Base-by-base conservation (phyloP, 1,140 invertebrate genomes). In the Triops longicaudatus region DNA sequence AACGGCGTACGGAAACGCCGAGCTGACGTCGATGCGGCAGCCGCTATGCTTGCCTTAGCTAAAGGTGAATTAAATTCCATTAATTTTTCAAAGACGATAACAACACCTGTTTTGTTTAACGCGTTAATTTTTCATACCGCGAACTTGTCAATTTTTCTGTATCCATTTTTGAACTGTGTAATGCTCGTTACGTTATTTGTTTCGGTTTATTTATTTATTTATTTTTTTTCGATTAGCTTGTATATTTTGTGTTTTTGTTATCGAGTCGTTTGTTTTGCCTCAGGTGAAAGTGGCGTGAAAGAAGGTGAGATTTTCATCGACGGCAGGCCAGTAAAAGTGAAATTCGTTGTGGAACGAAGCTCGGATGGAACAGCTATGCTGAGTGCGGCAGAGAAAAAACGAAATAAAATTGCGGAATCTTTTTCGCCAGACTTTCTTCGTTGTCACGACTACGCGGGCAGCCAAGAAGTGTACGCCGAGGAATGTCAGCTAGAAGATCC, bases 21-120 rank as follows among this genome's bases (percentile, higher is more conserved):
- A 74, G 76, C 17, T 77, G 91, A 91, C 82, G 91, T 92, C 1
- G 91, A 93, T 84, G 93, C 92, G 10, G 92, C 92, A 3, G 90
- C 91, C 11, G 92, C 92, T 0, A 92, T 94, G 89, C 86, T 94
- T 71, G 91, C 90, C 72, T 87, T 94, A 17, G 50, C 50, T 5
- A 63, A 63, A 63, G 50, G 50, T 63, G 22, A 63, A 17, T 14
- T 9, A n/a, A 37, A 37, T 5, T 63, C 22, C 14, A 7, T 14
- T 12, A 17, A 14, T n/a, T 5, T 22, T 63, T 63, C 10, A 14
- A n/a, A 63, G 6, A 17, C 22, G n/a, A 22, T 17, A 44, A 44
- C 11, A 17, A 7, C 17, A 17, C 43, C 1, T 44, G 11, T 5
- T 0, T 12, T 44, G 43, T 63, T 10, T 63, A 22, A 63, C 22